Percentiles rank a stretch among this genome's conserved stretches.
Conservation (phyloP, 1,140 invertebrate genomes). For the Cotesia glomerata region DNA sequence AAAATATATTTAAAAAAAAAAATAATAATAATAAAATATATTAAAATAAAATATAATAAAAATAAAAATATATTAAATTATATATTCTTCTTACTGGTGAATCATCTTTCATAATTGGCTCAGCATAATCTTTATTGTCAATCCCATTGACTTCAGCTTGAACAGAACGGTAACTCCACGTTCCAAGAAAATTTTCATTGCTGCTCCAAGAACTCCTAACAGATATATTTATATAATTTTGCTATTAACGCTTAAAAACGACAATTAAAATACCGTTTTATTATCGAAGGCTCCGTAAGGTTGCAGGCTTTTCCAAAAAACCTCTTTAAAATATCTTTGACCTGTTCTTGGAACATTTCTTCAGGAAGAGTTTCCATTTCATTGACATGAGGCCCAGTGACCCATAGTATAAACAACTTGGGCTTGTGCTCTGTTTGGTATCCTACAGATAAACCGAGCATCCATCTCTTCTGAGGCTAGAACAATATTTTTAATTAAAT, state of each 20-base stretch:
- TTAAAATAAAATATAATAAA: too few relatives aligned
- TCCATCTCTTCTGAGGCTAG: slow-evolving; percentile 60
- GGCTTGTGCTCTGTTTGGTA: slow-evolving; percentile 71
- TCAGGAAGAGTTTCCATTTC: slow-evolving; percentile 66
- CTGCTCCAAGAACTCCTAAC: slow-evolving; percentile 72
- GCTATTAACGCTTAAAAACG: slow-evolving; percentile 45
- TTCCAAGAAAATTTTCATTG: slow-evolving; percentile 72
- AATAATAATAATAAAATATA: too few relatives aligned
- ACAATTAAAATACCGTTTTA: slow-evolving; percentile 53
- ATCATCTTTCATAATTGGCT: slow-evolving; percentile 45
- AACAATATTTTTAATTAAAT: slow-evolving; percentile 4
- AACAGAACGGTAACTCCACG: slow-evolving; percentile 73
- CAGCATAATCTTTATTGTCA: slow-evolving; percentile 38
- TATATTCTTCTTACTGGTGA: slow-evolving; percentile 43
- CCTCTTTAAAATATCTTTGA: slow-evolving; percentile 59
- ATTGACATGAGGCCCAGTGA: slow-evolving; percentile 65
- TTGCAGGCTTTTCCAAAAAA: slow-evolving; percentile 61
- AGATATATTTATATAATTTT: neutral
- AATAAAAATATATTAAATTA: neutral
- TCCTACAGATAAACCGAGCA: slow-evolving; percentile 71
- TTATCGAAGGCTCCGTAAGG: slow-evolving; percentile 62
- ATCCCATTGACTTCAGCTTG: slow-evolving; percentile 50
- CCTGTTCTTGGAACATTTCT: slow-evolving; percentile 58
- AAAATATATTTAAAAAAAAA: too few relatives aligned
- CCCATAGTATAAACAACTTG: slow-evolving; percentile 72